Base-by-base conservation (phyloP, 2,797 vertebrate species). In the Ctenopoma multispine region DNA sequence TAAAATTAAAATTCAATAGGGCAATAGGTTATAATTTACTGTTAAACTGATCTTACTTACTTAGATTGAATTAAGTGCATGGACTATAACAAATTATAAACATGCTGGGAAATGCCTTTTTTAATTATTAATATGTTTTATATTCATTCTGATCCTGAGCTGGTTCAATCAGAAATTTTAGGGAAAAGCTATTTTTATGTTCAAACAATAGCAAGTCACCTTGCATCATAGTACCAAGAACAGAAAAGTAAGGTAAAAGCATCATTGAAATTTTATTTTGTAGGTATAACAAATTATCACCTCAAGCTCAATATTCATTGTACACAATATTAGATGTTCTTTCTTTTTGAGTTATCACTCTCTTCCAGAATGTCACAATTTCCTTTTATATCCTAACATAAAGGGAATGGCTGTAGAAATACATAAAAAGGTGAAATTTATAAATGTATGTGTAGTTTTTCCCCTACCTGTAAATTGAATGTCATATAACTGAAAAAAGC, bases 101-200 rank as follows among this genome's bases (percentile, higher is more conserved):
- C 27, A 63, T 88, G 61, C 67, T 9, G 17, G 48, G 36, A 79
- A 86, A 86, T 87, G 56, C 79, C 56, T 38, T 81, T n/a, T 60
- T 29, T 29, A 29, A 29, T 29, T 29, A 29, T 29, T 29, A 29
- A 29, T 29, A 5, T 1, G 71, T 46, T 80, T 63, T 64, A 24
- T 66, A 34, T 82, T 77, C 24, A 75, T 78, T 85, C 34, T 47
- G 34, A 64, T 31, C 29, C 46, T 67, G 66, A 67, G 66, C 65
- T 72, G 41, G 15, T 63, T 70, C 62, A 60, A 75, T 87, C 67
- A 72, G 58, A 83, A 58, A 31, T 69, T 79, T 77, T 13, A 0
- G 41, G 57, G 51, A 13, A 50, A 71, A 74, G 38, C 44, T 31
- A 23, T 61, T 80, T 75, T 62, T 63, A 66, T 66, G n/a, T 60